Evolutionary conservation across 1,140 invertebrate genomes (phyloP).

Genomic region (Drosophila parabipectinata): DNA sequence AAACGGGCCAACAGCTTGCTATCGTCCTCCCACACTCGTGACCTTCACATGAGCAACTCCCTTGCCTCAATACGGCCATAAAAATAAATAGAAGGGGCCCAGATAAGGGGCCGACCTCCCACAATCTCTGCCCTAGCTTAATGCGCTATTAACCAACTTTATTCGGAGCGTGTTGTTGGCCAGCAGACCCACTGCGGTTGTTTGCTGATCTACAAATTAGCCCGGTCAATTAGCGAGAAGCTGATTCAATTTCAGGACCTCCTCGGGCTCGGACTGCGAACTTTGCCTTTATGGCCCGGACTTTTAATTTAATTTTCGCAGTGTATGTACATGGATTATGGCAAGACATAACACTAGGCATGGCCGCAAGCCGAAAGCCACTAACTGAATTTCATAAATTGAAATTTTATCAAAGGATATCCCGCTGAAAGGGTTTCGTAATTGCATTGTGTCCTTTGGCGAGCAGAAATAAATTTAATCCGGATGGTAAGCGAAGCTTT

Average conservation of each 20-base stretch:
- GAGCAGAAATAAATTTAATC: constrained; percentile 3
- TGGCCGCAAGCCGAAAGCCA: constrained; percentile 43
- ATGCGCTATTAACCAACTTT: constrained; percentile 64
- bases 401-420: constrained; percentile 28
- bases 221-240: constrained; percentile 61
- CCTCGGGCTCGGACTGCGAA: constrained; percentile 1
- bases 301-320: constrained; percentile 62
- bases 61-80: constrained; percentile 36
- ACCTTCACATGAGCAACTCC: constrained; percentile 40
- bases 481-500: background rate
- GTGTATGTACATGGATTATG: constrained; percentile 23
- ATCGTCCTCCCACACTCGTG: constrained; percentile 22
- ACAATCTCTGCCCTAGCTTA: constrained; percentile 15
- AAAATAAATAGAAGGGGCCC: constrained; percentile 32
- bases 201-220: constrained; percentile 73
- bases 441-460: constrained; percentile 5
- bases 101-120: background rate
- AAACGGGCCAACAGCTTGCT: constrained; percentile 2
- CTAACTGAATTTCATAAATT: constrained; percentile 48
- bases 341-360: background rate
- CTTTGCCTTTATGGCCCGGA: constrained; percentile 31
- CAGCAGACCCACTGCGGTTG: constrained; percentile 42
- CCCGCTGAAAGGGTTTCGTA: constrained; percentile 29
- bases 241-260: constrained; percentile 62
- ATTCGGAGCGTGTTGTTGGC: constrained; percentile 32